These are phyloP conservation scores for Ploceus nigricollis DNA, from an alignment of 2,113 vertebrate genomes.

Conservation along the genomic window DNA sequence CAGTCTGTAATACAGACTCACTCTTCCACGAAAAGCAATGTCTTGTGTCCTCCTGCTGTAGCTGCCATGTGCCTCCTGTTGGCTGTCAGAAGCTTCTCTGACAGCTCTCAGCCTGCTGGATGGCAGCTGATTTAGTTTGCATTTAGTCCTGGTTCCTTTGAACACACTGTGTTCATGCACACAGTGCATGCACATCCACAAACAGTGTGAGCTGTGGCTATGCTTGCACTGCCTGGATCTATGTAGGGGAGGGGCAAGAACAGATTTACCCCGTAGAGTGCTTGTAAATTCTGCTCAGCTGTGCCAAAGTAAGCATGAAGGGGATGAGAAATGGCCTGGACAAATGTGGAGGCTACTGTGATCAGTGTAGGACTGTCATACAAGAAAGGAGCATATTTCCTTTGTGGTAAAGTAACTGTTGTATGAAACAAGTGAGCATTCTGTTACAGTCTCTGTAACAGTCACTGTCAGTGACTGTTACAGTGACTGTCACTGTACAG, in stretches of 20 bases:
- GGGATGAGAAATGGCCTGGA: background rate
- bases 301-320: background rate
- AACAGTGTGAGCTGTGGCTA: background rate
- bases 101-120: background rate
- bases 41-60: background rate
- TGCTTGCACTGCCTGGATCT: background rate
- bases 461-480: too few species aligned
- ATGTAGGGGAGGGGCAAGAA: background rate
- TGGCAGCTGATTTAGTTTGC: background rate
- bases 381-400: background rate
- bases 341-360: background rate
- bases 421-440: background rate
- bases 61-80: background rate
- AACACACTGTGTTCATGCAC: background rate
- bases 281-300: background rate
- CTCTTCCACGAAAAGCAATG: background rate
- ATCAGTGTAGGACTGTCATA: background rate
- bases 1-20: background rate
- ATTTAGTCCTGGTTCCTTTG: background rate
- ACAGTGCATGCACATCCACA: accelerated
- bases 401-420: background rate
- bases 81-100: background rate
- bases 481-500: too few species aligned
- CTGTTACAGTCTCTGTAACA: too few species aligned
- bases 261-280: background rate